Evolutionary conservation across 2,797 vertebrate genomes (phyloP).

Genomic region (Sebastes diaconus): DNA sequence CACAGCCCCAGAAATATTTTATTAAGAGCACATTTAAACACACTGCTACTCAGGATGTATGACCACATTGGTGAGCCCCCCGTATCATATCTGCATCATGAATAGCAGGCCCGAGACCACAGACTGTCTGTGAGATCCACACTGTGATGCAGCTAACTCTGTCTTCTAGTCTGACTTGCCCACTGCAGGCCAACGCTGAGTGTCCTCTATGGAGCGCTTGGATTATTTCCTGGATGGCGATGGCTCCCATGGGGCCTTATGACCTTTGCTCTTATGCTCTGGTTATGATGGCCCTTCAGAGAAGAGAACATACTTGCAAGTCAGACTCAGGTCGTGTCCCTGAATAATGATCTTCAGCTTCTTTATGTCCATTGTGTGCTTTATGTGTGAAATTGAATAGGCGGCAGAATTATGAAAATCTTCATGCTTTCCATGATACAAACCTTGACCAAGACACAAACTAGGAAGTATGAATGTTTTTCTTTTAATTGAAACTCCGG

Average conservation of each 20-base stretch:
- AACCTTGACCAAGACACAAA: slow-evolving; percentile 4
- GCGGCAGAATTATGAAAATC: slow-evolving; percentile 9
- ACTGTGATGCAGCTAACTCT: slow-evolving; percentile 30
- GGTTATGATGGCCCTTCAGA: slow-evolving; percentile 68
- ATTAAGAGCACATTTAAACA: slow-evolving; percentile 84
- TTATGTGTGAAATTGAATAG: slow-evolving; percentile 18
- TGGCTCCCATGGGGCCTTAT: slow-evolving; percentile 54
- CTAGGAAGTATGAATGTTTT: background rate
- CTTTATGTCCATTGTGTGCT: slow-evolving; percentile 21
- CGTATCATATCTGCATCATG: slow-evolving; percentile 70
- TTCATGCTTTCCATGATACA: background rate
- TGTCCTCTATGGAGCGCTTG: slow-evolving; percentile 61
- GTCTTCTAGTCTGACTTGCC: slow-evolving; percentile 38
- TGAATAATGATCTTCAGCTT: slow-evolving; percentile 38
- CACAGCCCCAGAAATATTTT: slow-evolving; percentile 82
- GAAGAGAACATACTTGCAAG: slow-evolving; percentile 44
- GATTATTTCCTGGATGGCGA: slow-evolving; percentile 59
- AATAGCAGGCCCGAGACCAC: slow-evolving; percentile 47
- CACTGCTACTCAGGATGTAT: slow-evolving; percentile 68
- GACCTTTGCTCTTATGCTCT: slow-evolving; percentile 68
- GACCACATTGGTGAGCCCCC: slow-evolving; percentile 57
- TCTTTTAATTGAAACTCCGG: background rate
- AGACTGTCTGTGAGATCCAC: slow-evolving; percentile 26
- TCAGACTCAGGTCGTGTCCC: slow-evolving; percentile 39
- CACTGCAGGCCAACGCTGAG: slow-evolving; percentile 27